Percentiles rank a stretch among this genome's conserved stretches.
Conservation (phyloP, 1,140 invertebrate species). For the Acromyrmex heyeri region DNA sequence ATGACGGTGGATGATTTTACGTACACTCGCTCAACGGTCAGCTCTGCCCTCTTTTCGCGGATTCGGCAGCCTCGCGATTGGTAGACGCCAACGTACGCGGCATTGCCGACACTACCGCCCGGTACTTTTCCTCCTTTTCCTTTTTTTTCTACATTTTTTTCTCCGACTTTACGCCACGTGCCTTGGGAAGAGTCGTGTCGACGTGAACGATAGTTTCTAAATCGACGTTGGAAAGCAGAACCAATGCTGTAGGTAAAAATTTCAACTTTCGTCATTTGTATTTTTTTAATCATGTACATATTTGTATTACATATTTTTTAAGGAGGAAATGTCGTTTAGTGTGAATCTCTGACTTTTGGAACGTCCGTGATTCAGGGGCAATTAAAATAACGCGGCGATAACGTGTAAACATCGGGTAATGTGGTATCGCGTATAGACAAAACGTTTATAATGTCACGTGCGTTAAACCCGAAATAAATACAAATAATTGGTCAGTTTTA, state of each 20-base stretch:
- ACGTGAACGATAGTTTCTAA: neutral
- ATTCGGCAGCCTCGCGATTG: constrained; percentile 73
- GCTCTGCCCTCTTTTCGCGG: constrained; percentile 76
- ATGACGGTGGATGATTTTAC: constrained; percentile 82
- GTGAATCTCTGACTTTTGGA: constrained; percentile 57
- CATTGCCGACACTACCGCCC: constrained; percentile 50
- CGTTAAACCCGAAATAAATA: constrained; percentile 66
- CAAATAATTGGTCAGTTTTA: constrained; percentile 66
- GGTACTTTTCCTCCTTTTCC: neutral
- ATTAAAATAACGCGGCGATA: constrained; percentile 64
- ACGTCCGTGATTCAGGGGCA: constrained; percentile 57
- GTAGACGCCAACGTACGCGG: constrained; percentile 54
- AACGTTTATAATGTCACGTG: constrained; percentile 65
- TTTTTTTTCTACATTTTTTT: neutral
- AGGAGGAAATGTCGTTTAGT: constrained; percentile 9
- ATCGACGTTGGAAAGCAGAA: constrained; percentile 47
- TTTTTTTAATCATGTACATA: neutral
- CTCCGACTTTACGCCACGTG: constrained; percentile 21
- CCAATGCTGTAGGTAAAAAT: constrained; percentile 50
- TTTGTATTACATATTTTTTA: neutral
- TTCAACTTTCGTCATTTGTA: neutral
- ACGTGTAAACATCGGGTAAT: constrained; percentile 64
- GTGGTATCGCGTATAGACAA: constrained; percentile 64
- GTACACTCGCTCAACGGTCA: constrained; percentile 74
- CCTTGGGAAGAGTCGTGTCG: constrained; percentile 33